These are phyloP conservation scores for Hyposoter dolosus DNA, from an alignment of 2,888 invertebrate species.

Conservation along the genomic window DNA sequence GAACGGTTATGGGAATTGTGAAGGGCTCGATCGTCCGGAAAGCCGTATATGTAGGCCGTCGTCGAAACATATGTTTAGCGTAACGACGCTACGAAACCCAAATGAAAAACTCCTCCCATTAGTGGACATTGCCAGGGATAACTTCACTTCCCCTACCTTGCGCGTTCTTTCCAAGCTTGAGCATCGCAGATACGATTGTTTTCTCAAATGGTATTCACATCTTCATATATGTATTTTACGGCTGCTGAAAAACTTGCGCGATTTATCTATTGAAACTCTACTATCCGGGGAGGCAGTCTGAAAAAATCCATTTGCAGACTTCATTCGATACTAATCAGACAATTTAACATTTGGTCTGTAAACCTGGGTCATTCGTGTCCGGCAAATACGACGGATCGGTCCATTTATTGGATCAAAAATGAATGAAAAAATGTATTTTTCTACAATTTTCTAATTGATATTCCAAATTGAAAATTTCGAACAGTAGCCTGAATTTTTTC, in stretches of 20 bases:
- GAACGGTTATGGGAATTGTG: conserved; percentile 33
- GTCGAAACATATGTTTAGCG: conserved; percentile 62
- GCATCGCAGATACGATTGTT: neutral
- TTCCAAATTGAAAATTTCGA: too few species aligned
- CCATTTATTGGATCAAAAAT: too few species aligned
- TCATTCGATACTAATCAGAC: too few species aligned
- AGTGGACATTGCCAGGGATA: conserved; percentile 25
- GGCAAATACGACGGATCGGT: too few species aligned
- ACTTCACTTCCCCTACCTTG: neutral
- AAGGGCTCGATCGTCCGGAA: conserved; percentile 34
- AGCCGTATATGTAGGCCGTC: conserved; percentile 39
- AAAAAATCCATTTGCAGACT: too few species aligned
- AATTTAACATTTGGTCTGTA: too few species aligned
- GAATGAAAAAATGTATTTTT: too few species aligned
- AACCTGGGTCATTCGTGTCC: too few species aligned
- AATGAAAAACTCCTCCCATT: conserved; percentile 44
- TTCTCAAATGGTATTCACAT: neutral
- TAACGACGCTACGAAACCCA: conserved; percentile 38
- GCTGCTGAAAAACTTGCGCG: neutral
- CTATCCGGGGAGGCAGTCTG: too few species aligned
- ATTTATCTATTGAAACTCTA: neutral
- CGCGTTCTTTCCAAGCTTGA: neutral
- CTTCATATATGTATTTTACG: neutral
- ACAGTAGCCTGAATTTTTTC: too few species aligned
- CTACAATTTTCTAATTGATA: too few species aligned